These are phyloP conservation scores for Ecdyonurus torrentis DNA, from an alignment of 2,888 invertebrate species.

Conservation along the genomic window DNA sequence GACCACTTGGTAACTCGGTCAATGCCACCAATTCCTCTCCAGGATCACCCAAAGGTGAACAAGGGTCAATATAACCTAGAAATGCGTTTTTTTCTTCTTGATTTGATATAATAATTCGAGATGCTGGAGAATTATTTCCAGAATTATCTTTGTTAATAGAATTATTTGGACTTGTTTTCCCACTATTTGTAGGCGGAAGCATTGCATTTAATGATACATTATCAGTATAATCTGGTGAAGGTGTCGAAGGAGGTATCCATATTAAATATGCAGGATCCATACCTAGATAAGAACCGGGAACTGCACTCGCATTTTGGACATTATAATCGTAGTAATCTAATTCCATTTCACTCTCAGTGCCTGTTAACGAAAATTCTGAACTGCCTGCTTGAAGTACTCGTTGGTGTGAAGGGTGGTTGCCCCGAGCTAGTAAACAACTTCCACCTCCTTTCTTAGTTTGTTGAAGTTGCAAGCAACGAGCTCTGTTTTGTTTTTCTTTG, in stretches of 20 bases:
- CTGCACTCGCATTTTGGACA: conserved; percentile 65
- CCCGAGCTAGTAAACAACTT: neutral
- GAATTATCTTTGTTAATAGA: neutral
- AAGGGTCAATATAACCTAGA: neutral
- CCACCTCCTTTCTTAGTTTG: neutral
- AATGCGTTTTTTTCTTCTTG: neutral
- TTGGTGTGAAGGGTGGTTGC: conserved; percentile 1
- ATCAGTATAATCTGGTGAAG: conserved; percentile 1
- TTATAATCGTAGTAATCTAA: conserved; percentile 81
- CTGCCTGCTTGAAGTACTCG: conserved; percentile 29
- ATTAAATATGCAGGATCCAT: conserved; percentile 81
- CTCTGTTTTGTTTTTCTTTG: conserved; percentile 62
- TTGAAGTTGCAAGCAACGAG: conserved; percentile 31
- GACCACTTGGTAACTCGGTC: conserved; percentile 1
- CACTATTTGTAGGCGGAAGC: neutral
- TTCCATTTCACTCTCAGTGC: conserved; percentile 51
- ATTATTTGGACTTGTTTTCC: conserved; percentile 3
- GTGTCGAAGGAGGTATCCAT: conserved; percentile 58
- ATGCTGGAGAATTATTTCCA: neutral
- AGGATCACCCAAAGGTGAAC: neutral
- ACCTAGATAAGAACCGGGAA: conserved; percentile 70
- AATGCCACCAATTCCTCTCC: conserved; percentile 4
- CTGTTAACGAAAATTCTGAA: conserved; percentile 57
- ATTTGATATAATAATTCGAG: neutral
- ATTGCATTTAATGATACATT: neutral